These are phyloP conservation scores for Molorchus minor DNA, from an alignment of 2,888 invertebrate genomes.

Conservation along the genomic window DNA sequence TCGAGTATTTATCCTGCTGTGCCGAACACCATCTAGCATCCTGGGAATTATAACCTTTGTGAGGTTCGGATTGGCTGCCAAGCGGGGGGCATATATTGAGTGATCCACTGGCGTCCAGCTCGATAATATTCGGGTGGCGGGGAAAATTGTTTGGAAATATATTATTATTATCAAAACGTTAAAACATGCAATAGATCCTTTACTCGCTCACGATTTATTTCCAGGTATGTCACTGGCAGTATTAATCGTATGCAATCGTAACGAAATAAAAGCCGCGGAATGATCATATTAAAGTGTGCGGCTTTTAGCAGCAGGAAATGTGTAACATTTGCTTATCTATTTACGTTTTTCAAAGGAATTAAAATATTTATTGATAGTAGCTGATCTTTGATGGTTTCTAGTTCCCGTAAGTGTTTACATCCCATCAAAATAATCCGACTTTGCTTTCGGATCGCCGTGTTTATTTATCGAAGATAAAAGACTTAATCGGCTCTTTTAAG, in stretches of 20 bases:
- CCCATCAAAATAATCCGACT: conserved; percentile 55
- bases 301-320: conserved; percentile 47
- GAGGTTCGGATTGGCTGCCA: conserved; percentile 33
- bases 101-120: no score
- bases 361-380: conserved; percentile 58
- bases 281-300: conserved; percentile 20
- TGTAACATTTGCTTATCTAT: conserved; percentile 55
- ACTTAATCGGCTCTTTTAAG: conserved; percentile 57
- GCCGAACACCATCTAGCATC: conserved; percentile 35
- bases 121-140: no score
- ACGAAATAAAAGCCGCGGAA: conserved; percentile 19
- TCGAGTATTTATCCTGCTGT: conserved; percentile 41
- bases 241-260: conserved; percentile 11
- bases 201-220: no score
- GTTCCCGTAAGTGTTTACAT: conserved; percentile 55
- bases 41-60: conserved; percentile 41
- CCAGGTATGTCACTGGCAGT: no score
- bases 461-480: conserved; percentile 58
- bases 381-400: conserved; percentile 55
- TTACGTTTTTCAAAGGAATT: conserved; percentile 58
- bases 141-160: no score
- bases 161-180: no score
- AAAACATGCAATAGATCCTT: no score
- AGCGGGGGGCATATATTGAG: conserved; percentile 32
- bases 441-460: conserved; percentile 49